These are phyloP conservation scores for Deladenus siricidicola DNA, from an alignment of 2,888 invertebrate species.

Conservation along the genomic window DNA sequence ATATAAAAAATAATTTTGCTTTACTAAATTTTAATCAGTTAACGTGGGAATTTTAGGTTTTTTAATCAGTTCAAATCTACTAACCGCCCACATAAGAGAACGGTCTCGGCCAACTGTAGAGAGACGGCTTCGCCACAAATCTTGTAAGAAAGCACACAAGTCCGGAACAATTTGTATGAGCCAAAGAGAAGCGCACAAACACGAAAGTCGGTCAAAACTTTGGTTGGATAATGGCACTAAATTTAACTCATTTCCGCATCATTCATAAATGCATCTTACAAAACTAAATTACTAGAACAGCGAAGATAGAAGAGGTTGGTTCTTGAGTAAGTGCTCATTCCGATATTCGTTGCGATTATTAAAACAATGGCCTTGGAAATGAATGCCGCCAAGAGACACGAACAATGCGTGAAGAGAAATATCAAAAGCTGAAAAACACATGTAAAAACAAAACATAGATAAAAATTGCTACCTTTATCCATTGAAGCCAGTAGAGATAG, in stretches of 20 bases:
- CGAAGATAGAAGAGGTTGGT: not conserved
- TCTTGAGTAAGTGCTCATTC: not conserved
- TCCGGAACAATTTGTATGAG: conserved; percentile 46
- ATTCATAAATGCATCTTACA: conserved; percentile 12
- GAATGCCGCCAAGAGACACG: conserved; percentile 35
- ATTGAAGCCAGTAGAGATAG: conserved; percentile 20
- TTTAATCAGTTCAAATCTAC: conserved; percentile 11
- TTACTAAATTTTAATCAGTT: too few species aligned
- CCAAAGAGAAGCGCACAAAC: conserved; percentile 30
- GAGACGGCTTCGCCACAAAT: conserved; percentile 25
- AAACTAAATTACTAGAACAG: not conserved
- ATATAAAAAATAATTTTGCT: not conserved
- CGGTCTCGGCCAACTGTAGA: conserved; percentile 21
- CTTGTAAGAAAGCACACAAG: conserved; percentile 29
- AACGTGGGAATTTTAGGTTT: too few species aligned
- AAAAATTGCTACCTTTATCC: conserved; percentile 12
- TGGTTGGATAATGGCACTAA: conserved; percentile 24
- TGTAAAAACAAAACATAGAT: not conserved
- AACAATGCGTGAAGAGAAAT: conserved; percentile 32
- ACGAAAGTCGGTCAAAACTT: conserved; percentile 29
- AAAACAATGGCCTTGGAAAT: conserved; percentile 39
- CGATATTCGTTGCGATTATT: conserved; percentile 42
- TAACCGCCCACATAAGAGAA: conserved; percentile 17
- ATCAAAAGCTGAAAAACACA: conserved; percentile 34
- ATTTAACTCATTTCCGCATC: conserved; percentile 14